Evolutionary conservation across 92 coral and sea anemone species (phyloP).

Genomic region (Metridium senile): DNA sequence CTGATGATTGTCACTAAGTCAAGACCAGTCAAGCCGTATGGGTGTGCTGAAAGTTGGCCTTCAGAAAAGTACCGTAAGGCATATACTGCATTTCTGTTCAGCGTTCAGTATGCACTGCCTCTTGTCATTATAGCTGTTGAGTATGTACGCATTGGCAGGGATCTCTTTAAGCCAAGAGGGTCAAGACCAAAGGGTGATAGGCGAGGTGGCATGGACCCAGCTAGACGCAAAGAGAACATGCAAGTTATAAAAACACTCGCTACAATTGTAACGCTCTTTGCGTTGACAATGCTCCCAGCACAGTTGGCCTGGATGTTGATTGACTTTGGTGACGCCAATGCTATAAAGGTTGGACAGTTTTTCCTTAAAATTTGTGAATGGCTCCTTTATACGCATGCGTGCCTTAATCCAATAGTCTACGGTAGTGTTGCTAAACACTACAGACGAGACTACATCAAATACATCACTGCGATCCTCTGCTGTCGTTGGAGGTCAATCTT

Average conservation of each 20-base stretch:
- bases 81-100: slow-evolving; percentile 81
- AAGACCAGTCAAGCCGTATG: slow-evolving; percentile 62
- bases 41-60: slow-evolving; percentile 86
- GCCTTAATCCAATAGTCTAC: slow-evolving; percentile 90
- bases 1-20: slow-evolving; percentile 65
- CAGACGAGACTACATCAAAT: slow-evolving; percentile 80
- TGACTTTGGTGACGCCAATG: slow-evolving; percentile 81
- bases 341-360: slow-evolving; percentile 49
- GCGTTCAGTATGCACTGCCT: slow-evolving; percentile 79
- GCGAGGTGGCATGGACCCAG: slow-evolving; percentile 49
- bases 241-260: slow-evolving; percentile 94
- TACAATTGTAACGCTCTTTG: slow-evolving; percentile 83
- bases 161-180: slow-evolving; percentile 63
- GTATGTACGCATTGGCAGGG: slow-evolving; percentile 88
- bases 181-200: slow-evolving; percentile 40
- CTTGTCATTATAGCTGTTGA: slow-evolving; percentile 83
- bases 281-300: slow-evolving; percentile 89
- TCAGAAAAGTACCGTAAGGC: slow-evolving; percentile 53
- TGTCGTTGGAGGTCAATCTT: slow-evolving; percentile 44
- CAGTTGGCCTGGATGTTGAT: slow-evolving; percentile 91
- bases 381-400: slow-evolving; percentile 84
- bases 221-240: slow-evolving; percentile 81
- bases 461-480: slow-evolving; percentile 61
- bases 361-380: slow-evolving; percentile 70
- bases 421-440: slow-evolving; percentile 86